These are phyloP conservation scores for Eurytemora carolleeae DNA, from an alignment of 1,140 invertebrate genomes.

Conservation along the genomic window DNA sequence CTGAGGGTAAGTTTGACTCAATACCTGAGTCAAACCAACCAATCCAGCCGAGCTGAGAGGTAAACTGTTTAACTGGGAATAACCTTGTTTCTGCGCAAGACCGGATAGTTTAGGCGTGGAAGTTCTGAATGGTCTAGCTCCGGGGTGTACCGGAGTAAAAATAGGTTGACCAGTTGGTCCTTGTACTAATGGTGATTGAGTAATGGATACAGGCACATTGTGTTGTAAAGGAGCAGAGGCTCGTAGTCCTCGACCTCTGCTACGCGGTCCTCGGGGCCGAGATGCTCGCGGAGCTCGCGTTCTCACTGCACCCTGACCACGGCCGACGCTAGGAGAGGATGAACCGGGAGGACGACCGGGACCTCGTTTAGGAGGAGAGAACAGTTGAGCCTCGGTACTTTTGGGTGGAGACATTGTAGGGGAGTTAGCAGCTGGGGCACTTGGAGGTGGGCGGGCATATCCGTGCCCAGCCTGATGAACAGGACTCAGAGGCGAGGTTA, in stretches of 20 bases:
- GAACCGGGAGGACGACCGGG: neutral
- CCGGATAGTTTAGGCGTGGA: too few relatives aligned
- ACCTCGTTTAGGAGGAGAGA: neutral
- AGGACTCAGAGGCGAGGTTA: neutral
- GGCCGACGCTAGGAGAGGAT: neutral
- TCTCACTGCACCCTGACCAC: neutral
- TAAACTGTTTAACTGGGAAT: too few relatives aligned
- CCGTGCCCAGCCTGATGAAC: slow-evolving; percentile 2
- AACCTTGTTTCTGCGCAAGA: too few relatives aligned
- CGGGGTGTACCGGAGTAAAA: too few relatives aligned
- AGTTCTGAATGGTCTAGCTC: too few relatives aligned
- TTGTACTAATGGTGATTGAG: too few relatives aligned
- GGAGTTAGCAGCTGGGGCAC: neutral
- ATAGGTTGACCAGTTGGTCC: too few relatives aligned
- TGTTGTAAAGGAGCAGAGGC: too few relatives aligned
- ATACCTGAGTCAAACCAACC: too few relatives aligned
- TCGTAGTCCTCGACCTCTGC: neutral
- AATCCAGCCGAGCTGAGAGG: too few relatives aligned
- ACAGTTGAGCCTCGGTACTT: neutral
- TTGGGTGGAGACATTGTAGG: neutral
- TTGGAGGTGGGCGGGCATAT: neutral
- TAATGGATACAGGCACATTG: too few relatives aligned
- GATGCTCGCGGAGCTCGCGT: neutral
- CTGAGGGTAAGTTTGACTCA: too few relatives aligned
- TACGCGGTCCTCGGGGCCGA: neutral